Evolutionary conservation across 2,797 vertebrate genomes (phyloP).

Genomic region (Artibeus lituratus): DNA sequence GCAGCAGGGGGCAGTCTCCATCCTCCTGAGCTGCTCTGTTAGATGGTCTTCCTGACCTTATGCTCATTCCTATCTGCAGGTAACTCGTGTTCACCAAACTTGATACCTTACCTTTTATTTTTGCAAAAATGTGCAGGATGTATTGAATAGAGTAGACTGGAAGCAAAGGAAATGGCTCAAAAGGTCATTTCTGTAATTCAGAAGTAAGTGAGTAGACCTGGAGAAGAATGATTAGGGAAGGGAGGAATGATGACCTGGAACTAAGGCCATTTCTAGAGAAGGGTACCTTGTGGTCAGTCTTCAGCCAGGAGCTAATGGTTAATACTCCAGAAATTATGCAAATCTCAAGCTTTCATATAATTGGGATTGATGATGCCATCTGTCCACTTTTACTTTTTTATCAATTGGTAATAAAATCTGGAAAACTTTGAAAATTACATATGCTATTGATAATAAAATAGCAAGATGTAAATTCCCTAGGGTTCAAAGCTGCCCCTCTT

Average conservation of each 20-base stretch:
- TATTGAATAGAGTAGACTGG: background rate
- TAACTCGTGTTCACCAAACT: background rate
- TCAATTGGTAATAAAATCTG: slow-evolving; percentile 46
- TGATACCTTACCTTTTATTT: background rate
- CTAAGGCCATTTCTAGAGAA: background rate
- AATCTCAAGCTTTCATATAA: slow-evolving; percentile 26
- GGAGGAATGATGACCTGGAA: background rate
- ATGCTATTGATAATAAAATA: slow-evolving; percentile 26
- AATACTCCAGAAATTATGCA: slow-evolving; percentile 21
- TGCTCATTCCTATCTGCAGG: background rate
- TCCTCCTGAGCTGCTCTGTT: background rate
- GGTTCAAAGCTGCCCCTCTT: background rate
- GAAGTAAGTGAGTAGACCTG: background rate
- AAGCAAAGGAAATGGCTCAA: background rate
- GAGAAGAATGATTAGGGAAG: background rate
- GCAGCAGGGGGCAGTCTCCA: background rate
- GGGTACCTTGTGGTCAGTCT: background rate
- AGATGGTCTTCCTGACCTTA: background rate
- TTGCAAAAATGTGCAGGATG: background rate
- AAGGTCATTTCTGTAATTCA: background rate
- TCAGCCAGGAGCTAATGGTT: background rate
- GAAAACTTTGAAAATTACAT: slow-evolving; percentile 44
- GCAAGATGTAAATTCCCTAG: slow-evolving; percentile 23
- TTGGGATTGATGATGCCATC: slow-evolving; percentile 42
- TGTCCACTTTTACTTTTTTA: slow-evolving; percentile 18